A percentile compares a stretch with the other conserved stretches of the same genome.
These are phyloP conservation scores for Muscicapa adusta DNA, from an alignment of 2,113 vertebrate species.

Conservation along the genomic window DNA sequence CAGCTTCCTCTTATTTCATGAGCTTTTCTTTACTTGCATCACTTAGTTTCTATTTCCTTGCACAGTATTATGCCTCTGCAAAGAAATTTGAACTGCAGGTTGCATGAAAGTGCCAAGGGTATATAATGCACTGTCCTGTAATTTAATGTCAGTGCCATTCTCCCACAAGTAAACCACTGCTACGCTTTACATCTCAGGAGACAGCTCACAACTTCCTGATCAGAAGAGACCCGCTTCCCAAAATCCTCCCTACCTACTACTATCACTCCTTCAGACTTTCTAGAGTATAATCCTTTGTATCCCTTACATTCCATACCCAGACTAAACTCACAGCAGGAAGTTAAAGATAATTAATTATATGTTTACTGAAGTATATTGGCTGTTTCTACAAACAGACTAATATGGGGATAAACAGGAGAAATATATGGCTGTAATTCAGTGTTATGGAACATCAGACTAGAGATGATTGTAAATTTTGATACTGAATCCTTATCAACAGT, in stretches of 20 bases:
- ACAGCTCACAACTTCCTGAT: neutral
- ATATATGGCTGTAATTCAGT: neutral
- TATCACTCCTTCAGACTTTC: neutral
- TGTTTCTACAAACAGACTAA: neutral
- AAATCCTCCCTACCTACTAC: neutral
- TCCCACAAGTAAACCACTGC: neutral
- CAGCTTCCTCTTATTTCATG: neutral
- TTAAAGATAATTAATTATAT: neutral
- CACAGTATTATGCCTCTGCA: neutral
- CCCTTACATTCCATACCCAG: neutral
- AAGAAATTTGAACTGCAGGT: neutral
- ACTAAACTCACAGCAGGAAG: neutral
- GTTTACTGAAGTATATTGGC: neutral
- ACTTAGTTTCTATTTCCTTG: neutral
- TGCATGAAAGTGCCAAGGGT: neutral
- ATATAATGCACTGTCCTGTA: neutral
- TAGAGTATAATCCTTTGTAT: neutral
- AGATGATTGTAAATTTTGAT: neutral
- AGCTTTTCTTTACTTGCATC: neutral
- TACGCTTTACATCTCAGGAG: neutral
- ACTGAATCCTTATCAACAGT: neutral
- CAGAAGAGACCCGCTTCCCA: neutral
- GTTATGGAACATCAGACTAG: neutral
- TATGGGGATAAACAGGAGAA: neutral
- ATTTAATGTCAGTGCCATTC: neutral